Percentiles rank a stretch among this genome's conserved stretches.
phyloP scores from a whole-genome alignment of 2,888 invertebrate species.

The Chirona hameri region DNA sequence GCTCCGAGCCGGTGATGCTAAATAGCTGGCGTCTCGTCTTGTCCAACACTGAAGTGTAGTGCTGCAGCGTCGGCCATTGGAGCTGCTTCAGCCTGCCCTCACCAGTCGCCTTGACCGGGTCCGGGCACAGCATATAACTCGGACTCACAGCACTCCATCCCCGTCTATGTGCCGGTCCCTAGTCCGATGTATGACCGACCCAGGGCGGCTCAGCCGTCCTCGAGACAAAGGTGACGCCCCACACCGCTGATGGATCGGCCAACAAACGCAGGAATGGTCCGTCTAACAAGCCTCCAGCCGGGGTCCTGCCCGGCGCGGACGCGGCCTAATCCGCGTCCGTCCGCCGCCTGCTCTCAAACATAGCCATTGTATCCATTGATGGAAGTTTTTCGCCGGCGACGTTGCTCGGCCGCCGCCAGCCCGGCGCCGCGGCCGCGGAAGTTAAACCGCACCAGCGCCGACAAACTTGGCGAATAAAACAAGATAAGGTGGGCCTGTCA shows the following conservation, averaged over 20 bases:
- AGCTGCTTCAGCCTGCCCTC: not conserved
- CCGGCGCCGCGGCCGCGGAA: not conserved
- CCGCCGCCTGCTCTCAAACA: slow-evolving; percentile 5
- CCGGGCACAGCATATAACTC: not conserved
- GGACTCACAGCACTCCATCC: not conserved
- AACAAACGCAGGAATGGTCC: not conserved
- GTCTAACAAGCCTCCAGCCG: not conserved
- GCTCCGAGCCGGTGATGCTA: too few relatives aligned
- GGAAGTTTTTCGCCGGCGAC: slow-evolving; percentile 1
- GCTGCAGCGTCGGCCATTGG: not conserved
- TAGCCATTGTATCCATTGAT: slow-evolving; percentile 24
- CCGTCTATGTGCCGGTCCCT: not conserved
- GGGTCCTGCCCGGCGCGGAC: not conserved
- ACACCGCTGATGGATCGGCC: not conserved
- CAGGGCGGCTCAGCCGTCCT: not conserved
- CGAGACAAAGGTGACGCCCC: slow-evolving; percentile 23
- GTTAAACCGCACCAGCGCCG: not conserved
- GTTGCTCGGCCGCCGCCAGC: not conserved
- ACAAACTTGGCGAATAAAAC: slow-evolving; percentile 27
- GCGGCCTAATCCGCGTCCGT: not conserved
- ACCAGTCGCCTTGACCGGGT: too few relatives aligned
- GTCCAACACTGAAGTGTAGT: not conserved
- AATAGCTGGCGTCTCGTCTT: too few relatives aligned
- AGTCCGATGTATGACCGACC: not conserved
- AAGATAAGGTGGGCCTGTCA: slow-evolving; percentile 26